Conservation (phyloP, 1,140 invertebrate genomes). For the Diprion similis region DNA sequence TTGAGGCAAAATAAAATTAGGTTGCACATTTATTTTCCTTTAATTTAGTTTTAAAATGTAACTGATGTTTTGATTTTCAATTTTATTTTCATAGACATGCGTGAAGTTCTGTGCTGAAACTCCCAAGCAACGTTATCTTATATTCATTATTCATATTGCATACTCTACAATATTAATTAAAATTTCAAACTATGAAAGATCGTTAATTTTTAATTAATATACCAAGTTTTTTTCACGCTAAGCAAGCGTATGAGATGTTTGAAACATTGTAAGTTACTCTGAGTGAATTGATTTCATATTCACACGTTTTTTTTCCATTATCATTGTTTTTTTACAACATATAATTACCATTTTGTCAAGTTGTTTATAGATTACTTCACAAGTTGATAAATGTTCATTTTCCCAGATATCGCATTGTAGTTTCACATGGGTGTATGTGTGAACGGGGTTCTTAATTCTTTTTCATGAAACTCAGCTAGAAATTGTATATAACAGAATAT, state of each 20-base stretch:
- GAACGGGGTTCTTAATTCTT: constrained; percentile 45
- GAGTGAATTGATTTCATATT: neutral
- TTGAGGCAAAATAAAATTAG: constrained; percentile 23
- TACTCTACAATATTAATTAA: constrained; percentile 24
- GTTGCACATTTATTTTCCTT: constrained; percentile 24
- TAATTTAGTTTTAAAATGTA: constrained; percentile 17
- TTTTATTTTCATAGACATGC: constrained; percentile 10
- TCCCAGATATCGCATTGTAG: constrained; percentile 47
- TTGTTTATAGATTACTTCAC: constrained; percentile 39
- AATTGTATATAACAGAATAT: neutral
- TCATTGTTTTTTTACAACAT: constrained; percentile 29
- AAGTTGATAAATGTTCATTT: constrained; percentile 41
- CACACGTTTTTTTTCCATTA: constrained; percentile 18
- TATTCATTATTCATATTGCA: constrained; percentile 41
- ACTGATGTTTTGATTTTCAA: constrained; percentile 15
- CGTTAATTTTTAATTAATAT: constrained; percentile 29
- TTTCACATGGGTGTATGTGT: constrained; percentile 41
- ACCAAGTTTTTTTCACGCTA: neutral
- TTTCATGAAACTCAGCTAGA: neutral
- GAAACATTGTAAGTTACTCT: neutral
- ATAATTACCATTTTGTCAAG: constrained; percentile 23
- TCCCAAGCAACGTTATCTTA: constrained; percentile 36
- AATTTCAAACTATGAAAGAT: constrained; percentile 27
- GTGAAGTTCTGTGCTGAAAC: constrained; percentile 34
- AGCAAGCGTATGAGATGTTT: neutral